Base-by-base conservation (phyloP, 1,140 invertebrate genomes). In the Hylaeus volcanicus region DNA sequence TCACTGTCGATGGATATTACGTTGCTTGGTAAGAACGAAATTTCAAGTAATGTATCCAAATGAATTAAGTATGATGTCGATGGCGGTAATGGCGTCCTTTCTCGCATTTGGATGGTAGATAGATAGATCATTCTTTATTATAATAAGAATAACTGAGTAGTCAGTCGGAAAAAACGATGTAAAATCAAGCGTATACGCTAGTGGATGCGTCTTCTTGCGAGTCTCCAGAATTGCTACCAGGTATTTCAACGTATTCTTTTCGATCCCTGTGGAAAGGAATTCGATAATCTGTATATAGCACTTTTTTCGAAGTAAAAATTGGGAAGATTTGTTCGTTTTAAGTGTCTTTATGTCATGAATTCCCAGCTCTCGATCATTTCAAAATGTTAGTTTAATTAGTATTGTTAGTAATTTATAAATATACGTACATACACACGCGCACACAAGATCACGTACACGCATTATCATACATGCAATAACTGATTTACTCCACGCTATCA, bases 251-350 rank as follows among this genome's bases (percentile, higher is more conserved):
- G 65, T 93, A 93, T 14, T 91, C 90, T 63, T 79, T 85, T 81
- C 87, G 87, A 83, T 92, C 79, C 86, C 92, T 93, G 92, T 61
- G 88, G 88, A 92, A 89, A 89, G 63, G 53, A 78, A 82, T 81
- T 77, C 26, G 51, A n/a, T 26, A 63, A 60, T 83, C n/a, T 77
- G 73, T 60, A 75, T 37, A 63, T 45, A 37, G 3, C 37, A n/a
- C 14, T 26, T 58, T 53, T 43, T 51, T 43, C 37, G 61, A 41
- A 37, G 3, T 26, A 39, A 70, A 14, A 39, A 58, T 15, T 43
- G 12, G 6, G n/a, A 76, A 1, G 4, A 26, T 51, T n/a, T 11
- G 37, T 6, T 51, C n/a, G 2, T n/a, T 26, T 68, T 5, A 26
- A 69, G n/a, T 26, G 45, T 43, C 48, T 37, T 56, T 39, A 4